phyloP scores from a whole-genome alignment of 2,113 vertebrate species.

The Corythaeola cristata region DNA sequence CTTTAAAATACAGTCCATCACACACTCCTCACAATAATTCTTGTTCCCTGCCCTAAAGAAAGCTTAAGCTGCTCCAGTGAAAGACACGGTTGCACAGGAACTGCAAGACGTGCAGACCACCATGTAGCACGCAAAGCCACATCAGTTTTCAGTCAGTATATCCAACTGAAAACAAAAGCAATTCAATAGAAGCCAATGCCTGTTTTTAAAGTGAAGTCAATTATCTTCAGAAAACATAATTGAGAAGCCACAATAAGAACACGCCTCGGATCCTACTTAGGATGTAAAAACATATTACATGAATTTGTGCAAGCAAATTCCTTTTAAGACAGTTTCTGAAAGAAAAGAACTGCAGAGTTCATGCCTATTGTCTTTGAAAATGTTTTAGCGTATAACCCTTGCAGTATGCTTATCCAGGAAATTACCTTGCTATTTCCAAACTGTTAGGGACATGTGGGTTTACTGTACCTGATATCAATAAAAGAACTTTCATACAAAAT shows the following conservation, averaged over 20 bases:
- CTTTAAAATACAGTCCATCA: background rate
- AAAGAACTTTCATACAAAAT: background rate
- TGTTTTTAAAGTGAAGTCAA: background rate
- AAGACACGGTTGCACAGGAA: background rate
- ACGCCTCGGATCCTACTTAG: background rate
- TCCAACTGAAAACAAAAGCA: background rate
- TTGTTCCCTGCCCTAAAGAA: background rate
- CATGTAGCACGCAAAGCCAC: background rate
- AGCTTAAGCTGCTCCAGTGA: background rate
- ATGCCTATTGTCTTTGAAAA: background rate
- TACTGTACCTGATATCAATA: background rate
- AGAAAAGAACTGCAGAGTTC: background rate
- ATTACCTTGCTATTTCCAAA: background rate
- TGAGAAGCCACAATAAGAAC: background rate
- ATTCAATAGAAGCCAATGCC: background rate
- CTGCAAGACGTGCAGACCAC: background rate
- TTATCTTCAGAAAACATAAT: background rate
- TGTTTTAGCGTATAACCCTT: background rate
- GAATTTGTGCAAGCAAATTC: background rate
- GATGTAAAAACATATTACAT: background rate
- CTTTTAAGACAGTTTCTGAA: background rate
- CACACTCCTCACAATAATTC: background rate
- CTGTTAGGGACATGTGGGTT: fast-evolving
- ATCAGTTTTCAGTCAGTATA: background rate
- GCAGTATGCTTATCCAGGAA: background rate